Percentiles rank a stretch among this genome's conserved stretches.
These are phyloP conservation scores for Bubo scandiacus DNA, from an alignment of 2,113 vertebrate species.

Conservation along the genomic window DNA sequence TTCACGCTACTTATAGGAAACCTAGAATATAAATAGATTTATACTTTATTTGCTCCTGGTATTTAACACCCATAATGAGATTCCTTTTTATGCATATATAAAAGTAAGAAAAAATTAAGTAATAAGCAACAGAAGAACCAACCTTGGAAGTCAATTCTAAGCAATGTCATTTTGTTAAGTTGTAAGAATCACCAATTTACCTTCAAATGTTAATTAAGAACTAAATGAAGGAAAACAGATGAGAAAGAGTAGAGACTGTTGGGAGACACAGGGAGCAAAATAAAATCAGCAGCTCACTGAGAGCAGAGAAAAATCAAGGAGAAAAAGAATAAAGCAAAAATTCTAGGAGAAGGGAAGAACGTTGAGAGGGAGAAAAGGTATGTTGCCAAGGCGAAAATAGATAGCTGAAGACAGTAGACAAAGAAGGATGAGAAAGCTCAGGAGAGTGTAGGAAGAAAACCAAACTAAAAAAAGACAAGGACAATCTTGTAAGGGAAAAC, in stretches of 20 bases:
- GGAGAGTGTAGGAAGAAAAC: not conserved
- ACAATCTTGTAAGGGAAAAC: conserved; percentile 7
- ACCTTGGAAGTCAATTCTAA: not conserved
- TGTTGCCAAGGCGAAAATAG: not conserved
- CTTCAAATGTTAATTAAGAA: not conserved
- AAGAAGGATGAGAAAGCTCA: conserved; percentile 30
- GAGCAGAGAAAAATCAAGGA: not conserved
- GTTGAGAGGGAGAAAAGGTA: not conserved
- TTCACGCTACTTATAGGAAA: not conserved
- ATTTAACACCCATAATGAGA: not conserved
- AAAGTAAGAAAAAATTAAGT: not conserved
- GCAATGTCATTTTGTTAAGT: not conserved
- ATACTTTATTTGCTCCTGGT: not conserved
- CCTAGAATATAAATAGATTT: not conserved
- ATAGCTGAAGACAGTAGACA: conserved; percentile 17
- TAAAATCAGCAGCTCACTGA: not conserved
- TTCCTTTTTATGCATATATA: too few species aligned
- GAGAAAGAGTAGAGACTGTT: not conserved
- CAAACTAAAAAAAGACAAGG: not conserved
- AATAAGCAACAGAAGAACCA: not conserved
- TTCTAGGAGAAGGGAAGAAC: not conserved
- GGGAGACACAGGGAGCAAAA: not conserved
- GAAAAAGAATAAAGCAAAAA: not conserved
- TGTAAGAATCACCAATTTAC: not conserved
- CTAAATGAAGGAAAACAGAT: not conserved